Evolutionary conservation across 1,140 invertebrate species (phyloP), one percentile per base, ranked within the genome.

Genomic region (Brachionus rubens): DNA sequence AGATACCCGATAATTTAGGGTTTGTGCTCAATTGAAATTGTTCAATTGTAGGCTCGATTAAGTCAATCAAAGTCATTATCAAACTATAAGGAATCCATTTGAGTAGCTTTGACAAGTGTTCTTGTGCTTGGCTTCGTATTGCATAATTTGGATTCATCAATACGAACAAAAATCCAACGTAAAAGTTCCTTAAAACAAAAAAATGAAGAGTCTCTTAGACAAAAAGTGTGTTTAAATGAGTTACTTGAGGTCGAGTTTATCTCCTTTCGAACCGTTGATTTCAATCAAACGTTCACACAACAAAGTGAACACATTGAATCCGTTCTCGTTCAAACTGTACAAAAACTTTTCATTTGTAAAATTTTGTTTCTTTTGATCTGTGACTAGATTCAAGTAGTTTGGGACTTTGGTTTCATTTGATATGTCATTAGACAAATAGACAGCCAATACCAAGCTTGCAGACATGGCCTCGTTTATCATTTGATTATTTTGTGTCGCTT

Each of bases 301-400:
- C 14, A 10, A 46, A 5, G 26, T 7, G 9, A 54, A 59, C 3
- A 36, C 16, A 10, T 7, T 12, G 7, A 54, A 41, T 28, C 72
- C 72, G 21, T 54, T 54, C 43, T 41, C 24, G 24, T 75, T 59
- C 9, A 75, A n/a, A n/a, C 21, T 16, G 12, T 19, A 41, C 16
- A 54, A 7, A 46, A 75, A 75, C 47, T 75, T 75, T 24, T 75
- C 72, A 19, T 30, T 56, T 26, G 54, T 59, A 54, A 75, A 75
- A 14, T 56, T n/a, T n/a, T 30, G 30, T 59, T 24, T 54, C 21
- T 75, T 75, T 24, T 12, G n/a, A 75, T 75, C 72, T 1, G 5
- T 36, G n/a, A 75, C 4, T 28, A 41, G 6, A 21, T 21, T 10
- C 16, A 54, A n/a, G 28, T 50, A 46, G 6, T 41, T 36, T 0